Conservation (phyloP, 2,113 vertebrate genomes). For the Microtus pennsylvanicus region DNA sequence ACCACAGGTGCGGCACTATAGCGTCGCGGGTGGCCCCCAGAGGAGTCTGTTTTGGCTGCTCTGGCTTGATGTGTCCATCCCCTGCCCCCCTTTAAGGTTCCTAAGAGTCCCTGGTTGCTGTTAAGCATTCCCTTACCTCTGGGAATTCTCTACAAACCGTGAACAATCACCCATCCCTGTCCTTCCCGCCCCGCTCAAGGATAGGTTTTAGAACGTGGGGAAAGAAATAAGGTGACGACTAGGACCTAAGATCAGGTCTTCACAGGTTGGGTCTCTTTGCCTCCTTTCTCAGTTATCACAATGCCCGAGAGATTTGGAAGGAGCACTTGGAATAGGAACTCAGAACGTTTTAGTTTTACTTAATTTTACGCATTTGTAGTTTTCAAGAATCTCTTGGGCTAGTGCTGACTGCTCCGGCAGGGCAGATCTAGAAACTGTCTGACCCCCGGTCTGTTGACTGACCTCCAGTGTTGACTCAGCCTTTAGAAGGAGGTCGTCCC, state of each 20-base stretch:
- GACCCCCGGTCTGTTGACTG: not conserved
- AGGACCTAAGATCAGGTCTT: not conserved
- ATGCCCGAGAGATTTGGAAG: no score
- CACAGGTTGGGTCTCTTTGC: not conserved
- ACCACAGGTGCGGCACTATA: slow-evolving; percentile 92
- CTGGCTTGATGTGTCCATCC: not conserved
- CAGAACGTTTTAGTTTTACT: not conserved
- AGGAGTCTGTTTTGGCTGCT: not conserved
- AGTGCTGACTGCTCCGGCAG: not conserved
- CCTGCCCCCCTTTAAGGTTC: not conserved
- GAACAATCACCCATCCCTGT: not conserved
- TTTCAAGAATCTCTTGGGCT: not conserved
- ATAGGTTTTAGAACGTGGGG: not conserved
- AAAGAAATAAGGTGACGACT: not conserved
- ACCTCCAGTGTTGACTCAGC: not conserved
- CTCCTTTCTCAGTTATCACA: no score
- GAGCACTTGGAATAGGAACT: not conserved
- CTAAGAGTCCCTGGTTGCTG: not conserved
- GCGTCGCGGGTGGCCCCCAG: not conserved
- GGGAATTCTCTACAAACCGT: not conserved
- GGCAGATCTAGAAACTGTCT: not conserved
- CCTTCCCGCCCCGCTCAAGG: not conserved
- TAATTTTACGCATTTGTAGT: not conserved
- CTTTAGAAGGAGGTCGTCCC: not conserved
- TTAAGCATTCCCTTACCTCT: not conserved